A percentile compares a stretch with the other conserved stretches of the same genome.
These are phyloP conservation scores for Apostichopus japonicus DNA, from an alignment of 35 echinoderm and acorn worm species.

Conservation along the genomic window DNA sequence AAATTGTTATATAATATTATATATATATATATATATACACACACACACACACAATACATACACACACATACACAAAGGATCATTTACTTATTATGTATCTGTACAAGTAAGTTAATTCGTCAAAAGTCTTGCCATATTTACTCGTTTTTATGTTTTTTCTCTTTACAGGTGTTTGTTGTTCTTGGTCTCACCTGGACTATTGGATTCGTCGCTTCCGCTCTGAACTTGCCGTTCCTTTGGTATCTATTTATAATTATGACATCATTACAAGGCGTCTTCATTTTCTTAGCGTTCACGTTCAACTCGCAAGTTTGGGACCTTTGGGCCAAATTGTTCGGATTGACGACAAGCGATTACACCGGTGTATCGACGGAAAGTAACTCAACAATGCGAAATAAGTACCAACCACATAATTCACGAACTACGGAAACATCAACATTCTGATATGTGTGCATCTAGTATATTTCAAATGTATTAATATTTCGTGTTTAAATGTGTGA, in stretches of 20 bases:
- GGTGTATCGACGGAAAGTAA: not conserved
- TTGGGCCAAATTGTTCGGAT: not conserved
- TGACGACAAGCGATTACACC: not conserved
- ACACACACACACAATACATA: not conserved
- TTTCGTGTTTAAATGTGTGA: too few species aligned
- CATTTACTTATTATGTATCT: too few species aligned
- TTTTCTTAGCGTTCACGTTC: conserved; percentile 49
- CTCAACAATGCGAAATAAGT: not conserved
- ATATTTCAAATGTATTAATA: not conserved
- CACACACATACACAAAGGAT: too few species aligned
- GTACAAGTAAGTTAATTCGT: too few species aligned
- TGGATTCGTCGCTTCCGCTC: conserved; percentile 26
- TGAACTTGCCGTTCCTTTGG: not conserved
- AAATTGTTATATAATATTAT: too few species aligned
- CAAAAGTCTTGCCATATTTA: not conserved
- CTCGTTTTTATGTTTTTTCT: not conserved
- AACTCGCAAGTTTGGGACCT: not conserved
- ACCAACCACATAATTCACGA: not conserved
- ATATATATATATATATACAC: too few species aligned
- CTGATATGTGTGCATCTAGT: not conserved
- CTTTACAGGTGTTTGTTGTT: conserved; percentile 21
- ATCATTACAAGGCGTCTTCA: conserved; percentile 41
- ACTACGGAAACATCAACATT: not conserved
- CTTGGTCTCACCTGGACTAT: conserved; percentile 34
- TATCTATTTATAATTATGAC: conserved; percentile 41